phyloP scores from a whole-genome alignment of 2,797 vertebrate genomes.

The Coendou prehensilis region DNA sequence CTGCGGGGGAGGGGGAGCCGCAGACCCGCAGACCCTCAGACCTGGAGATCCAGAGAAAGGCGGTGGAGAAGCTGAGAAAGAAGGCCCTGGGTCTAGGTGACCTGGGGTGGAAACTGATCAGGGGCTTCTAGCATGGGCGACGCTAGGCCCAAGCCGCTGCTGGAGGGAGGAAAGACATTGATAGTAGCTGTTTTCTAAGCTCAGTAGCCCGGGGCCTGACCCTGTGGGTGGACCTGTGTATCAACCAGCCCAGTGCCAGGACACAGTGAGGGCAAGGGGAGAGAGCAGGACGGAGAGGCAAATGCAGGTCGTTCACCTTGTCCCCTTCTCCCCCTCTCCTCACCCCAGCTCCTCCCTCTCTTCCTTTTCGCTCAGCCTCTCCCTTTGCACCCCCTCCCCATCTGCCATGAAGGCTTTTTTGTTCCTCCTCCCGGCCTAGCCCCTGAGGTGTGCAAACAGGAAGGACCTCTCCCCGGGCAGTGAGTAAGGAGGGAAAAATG shows the following conservation, averaged over 20 bases:
- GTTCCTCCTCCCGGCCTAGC: slow-evolving; percentile 81
- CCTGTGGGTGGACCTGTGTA: slow-evolving; percentile 26
- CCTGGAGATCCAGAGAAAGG: neutral
- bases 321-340: neutral
- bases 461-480: slow-evolving; percentile 83
- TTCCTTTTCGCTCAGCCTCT: slow-evolving; percentile 52
- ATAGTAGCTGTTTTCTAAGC: slow-evolving; percentile 22
- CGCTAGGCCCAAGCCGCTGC: neutral
- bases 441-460: slow-evolving; percentile 87
- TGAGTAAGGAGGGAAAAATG: slow-evolving; percentile 86
- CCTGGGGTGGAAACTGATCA: neutral
- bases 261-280: neutral
- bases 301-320: neutral
- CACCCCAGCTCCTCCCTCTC: slow-evolving; percentile 24
- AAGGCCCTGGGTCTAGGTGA: neutral
- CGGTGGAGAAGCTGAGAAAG: neutral
- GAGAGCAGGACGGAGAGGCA: neutral
- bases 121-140: neutral
- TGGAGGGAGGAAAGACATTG: neutral
- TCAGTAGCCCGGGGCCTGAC: neutral
- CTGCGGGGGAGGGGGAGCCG: neutral
- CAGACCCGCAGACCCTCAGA: neutral
- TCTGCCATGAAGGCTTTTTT: slow-evolving; percentile 84
- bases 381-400: slow-evolving; percentile 20
- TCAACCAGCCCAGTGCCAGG: neutral